Evolutionary conservation across 2,888 invertebrate genomes (phyloP).

Genomic region (Cepaea hortensis): DNA sequence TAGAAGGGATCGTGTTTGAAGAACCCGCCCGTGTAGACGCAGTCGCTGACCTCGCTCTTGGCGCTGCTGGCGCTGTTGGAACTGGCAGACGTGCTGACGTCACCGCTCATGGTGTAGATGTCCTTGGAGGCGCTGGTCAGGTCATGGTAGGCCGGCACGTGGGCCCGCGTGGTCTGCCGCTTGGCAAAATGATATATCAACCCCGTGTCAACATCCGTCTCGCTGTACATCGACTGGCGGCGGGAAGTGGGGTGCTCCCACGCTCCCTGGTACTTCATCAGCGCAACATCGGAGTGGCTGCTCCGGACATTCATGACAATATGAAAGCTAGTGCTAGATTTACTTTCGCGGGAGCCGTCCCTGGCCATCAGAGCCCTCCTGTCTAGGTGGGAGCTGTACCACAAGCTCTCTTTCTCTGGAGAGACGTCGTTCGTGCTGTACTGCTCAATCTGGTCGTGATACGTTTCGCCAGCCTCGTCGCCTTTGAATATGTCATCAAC

Average conservation of each 20-base stretch:
- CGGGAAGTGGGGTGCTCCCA: background rate
- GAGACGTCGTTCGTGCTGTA: background rate
- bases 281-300: constrained; percentile 35
- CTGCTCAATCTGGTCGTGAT: background rate
- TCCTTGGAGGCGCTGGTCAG: constrained; percentile 12
- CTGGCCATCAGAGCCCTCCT: background rate
- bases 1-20: constrained; percentile 37
- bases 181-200: constrained; percentile 39
- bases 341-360: constrained; percentile 38
- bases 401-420: background rate
- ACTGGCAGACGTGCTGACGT: constrained; percentile 36
- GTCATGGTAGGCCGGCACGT: constrained; percentile 30
- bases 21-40: constrained; percentile 37
- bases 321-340: constrained; percentile 38
- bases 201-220: constrained; percentile 42
- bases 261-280: constrained; percentile 5
- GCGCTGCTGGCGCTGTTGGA: constrained; percentile 34
- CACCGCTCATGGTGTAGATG: constrained; percentile 43
- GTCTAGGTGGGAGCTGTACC: background rate
- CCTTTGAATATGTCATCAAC: background rate
- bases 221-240: constrained; percentile 18
- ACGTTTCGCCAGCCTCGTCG: background rate
- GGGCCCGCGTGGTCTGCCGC: constrained; percentile 27
- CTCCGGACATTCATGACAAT: constrained; percentile 12
- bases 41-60: constrained; percentile 34